These are phyloP conservation scores for Idris sp. DNA, from an alignment of 1,140 invertebrate genomes.

Conservation along the genomic window DNA sequence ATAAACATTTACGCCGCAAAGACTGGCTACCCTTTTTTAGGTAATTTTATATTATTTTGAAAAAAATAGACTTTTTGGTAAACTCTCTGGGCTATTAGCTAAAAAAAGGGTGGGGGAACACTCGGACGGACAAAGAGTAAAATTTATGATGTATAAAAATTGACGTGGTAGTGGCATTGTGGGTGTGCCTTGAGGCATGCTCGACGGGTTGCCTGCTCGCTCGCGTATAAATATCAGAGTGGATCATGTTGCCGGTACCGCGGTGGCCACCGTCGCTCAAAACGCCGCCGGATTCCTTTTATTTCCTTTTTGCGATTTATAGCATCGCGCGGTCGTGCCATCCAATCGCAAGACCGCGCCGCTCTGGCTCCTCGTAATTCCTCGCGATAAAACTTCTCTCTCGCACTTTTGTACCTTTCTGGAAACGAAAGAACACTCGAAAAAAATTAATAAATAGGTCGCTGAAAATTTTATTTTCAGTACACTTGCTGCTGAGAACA, in stretches of 20 bases:
- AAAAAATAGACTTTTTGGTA: too few species aligned
- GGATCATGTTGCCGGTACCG: constrained; percentile 53
- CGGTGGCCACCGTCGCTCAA: constrained; percentile 44
- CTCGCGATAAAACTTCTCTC: constrained; percentile 52
- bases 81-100: too few species aligned
- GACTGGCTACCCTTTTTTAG: constrained; percentile 7
- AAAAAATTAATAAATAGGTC: too few species aligned
- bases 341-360: constrained; percentile 54
- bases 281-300: constrained; percentile 57
- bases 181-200: constrained; percentile 55
- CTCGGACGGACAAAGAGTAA: constrained; percentile 31
- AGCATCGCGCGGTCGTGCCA: constrained; percentile 53
- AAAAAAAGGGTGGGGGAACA: constrained; percentile 26
- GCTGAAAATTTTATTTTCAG: too few species aligned
- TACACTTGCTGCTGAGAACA: too few species aligned
- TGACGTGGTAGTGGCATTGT: constrained; percentile 47
- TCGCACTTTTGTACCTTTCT: constrained; percentile 33
- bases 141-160: constrained; percentile 56
- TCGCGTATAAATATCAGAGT: constrained; percentile 64
- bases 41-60: neutral
- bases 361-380: constrained; percentile 60
- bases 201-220: constrained; percentile 56
- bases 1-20: constrained; percentile 34
- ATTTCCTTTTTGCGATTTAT: constrained; percentile 68
- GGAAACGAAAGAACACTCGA: too few species aligned